These are phyloP conservation scores for Cervus canadensis DNA, from an alignment of 2,113 vertebrate genomes.

Conservation along the genomic window DNA sequence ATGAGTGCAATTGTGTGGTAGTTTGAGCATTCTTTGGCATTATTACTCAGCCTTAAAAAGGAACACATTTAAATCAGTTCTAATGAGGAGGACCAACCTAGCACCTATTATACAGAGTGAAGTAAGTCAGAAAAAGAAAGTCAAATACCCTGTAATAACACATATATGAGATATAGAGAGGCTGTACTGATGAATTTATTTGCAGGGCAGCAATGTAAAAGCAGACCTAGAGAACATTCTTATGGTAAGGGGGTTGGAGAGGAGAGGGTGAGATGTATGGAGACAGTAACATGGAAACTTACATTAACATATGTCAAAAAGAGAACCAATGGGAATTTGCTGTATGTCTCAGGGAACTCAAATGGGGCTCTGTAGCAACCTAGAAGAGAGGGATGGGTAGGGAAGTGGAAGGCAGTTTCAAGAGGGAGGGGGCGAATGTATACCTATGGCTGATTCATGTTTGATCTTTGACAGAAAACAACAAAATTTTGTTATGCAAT, in stretches of 20 bases:
- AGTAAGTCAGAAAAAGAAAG: not conserved
- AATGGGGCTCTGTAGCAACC: not conserved
- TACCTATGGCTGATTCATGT: not conserved
- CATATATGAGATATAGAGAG: not conserved
- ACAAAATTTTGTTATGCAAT: not conserved
- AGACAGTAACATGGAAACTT: not conserved
- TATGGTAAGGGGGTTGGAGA: not conserved
- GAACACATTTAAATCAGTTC: not conserved
- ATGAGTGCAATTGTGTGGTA: not conserved
- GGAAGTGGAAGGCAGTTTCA: not conserved
- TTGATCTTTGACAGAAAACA: not conserved
- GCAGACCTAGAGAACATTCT: not conserved
- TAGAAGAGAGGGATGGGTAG: not conserved
- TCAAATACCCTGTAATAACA: not conserved
- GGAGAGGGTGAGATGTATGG: not conserved
- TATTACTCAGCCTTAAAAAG: not conserved
- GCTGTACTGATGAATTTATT: not conserved
- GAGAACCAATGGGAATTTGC: not conserved
- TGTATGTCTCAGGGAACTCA: not conserved
- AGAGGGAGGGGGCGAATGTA: not conserved
- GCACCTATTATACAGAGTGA: not conserved
- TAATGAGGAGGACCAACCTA: not conserved
- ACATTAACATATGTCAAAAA: not conserved
- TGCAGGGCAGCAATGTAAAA: not conserved
- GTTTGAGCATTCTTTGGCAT: not conserved